Evolutionary conservation across 2,797 vertebrate genomes (phyloP), one percentile per base, ranked within the genome.

Genomic region (Neoniphon sammara): DNA sequence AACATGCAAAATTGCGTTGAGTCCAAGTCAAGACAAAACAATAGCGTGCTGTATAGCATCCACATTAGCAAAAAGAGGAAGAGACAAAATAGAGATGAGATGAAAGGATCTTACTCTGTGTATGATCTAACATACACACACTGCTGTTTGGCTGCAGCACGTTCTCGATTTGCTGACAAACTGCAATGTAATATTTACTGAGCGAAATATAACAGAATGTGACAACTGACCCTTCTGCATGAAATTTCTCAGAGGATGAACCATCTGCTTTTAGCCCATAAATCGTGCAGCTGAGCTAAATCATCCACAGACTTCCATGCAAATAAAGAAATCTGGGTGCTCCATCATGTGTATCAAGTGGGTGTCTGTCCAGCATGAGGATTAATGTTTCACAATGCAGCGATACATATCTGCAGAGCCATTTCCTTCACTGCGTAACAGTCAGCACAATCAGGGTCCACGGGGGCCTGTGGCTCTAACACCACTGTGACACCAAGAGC

Each of bases 401-500:
- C 65, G 73, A 84, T 85, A 73, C 66, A 71, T 75, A 85, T 81
- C 85, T 82, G 80, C 58, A 76, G 56, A 82, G 61, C 80, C 77
- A 85, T 83, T 69, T 85, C 77, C 65, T 81, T 79, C 85, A 74
- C 66, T 73, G 65, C 49, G 73, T 77, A 30, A n/a, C 65, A 72
- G 76, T 89, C 84, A 87, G 85, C 88, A 85, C 71, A 83, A 86
- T 75, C 44, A 73, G 58, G 69, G 61, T 83, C 85, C 85, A 81
- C 59, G 25, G 80, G 75, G 85, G 70, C 69, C 69, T 31, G 31
- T 75, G 74, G 70, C 78, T 80, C 66, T 87, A 81, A 82, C 44
- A 14, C 55, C 66, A 74, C 27, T 1, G 15, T 82, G 73, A 80
- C 62, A 66, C n/a, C 75, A 53, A 78, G 77, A 77, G 73, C 14